Conservation (phyloP, 2,888 invertebrate genomes). For the Nomada hirtipes region DNA sequence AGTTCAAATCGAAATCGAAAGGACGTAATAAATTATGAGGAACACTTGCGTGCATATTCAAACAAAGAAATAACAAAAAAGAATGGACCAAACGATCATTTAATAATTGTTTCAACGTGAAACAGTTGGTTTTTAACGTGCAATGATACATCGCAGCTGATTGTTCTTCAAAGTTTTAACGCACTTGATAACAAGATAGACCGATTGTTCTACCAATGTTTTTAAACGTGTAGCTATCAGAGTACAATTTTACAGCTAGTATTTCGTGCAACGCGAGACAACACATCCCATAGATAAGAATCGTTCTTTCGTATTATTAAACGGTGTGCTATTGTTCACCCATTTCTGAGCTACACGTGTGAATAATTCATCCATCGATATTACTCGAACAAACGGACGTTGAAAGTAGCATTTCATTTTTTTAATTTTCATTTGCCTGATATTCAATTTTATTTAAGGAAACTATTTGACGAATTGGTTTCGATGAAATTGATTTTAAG, state of each 20-base stretch:
- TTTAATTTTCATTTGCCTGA: neutral
- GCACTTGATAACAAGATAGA: constrained; percentile 44
- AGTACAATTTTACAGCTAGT: constrained; percentile 59
- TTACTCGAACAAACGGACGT: neutral
- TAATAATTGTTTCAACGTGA: constrained; percentile 27
- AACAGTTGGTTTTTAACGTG: constrained; percentile 33
- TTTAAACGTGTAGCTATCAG: constrained; percentile 52
- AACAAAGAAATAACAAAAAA: constrained; percentile 3
- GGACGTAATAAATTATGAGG: constrained; percentile 23
- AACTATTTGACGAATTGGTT: neutral
- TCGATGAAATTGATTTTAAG: too few relatives aligned
- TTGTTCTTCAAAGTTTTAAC: constrained; percentile 34
- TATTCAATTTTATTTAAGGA: neutral
- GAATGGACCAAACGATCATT: constrained; percentile 62
- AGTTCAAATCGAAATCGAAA: constrained; percentile 13
- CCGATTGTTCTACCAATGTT: constrained; percentile 35
- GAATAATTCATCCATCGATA: constrained; percentile 8
- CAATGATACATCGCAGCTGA: constrained; percentile 22
- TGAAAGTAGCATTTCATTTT: neutral
- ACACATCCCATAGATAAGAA: constrained; percentile 37
- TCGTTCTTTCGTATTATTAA: constrained; percentile 38
- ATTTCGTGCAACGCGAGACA: constrained; percentile 24
- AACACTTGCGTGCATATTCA: constrained; percentile 25
- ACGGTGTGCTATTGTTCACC: constrained; percentile 10
- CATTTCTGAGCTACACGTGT: neutral